phyloP scores from a whole-genome alignment of 2,797 vertebrate species.

The Oreortyx pictus region DNA sequence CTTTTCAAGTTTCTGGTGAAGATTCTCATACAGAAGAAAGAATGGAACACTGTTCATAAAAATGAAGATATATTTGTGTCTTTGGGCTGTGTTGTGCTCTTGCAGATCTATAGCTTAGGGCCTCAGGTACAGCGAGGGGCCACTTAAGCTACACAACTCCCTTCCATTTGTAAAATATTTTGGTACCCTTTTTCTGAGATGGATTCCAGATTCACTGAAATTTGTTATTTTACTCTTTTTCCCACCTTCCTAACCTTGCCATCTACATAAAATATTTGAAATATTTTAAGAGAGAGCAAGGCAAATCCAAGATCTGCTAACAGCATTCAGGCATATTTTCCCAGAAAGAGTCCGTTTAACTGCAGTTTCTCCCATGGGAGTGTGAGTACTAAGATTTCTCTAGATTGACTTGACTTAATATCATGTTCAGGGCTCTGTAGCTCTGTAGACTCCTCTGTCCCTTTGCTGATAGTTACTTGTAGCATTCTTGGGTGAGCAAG shows the following conservation, averaged over 20 bases:
- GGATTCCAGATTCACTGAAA: background rate
- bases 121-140: background rate
- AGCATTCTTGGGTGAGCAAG: background rate
- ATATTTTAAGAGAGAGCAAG: background rate
- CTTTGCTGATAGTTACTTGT: background rate
- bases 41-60: background rate
- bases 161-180: background rate
- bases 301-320: background rate
- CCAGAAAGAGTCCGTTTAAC: background rate
- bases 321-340: background rate
- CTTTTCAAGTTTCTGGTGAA: background rate
- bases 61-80: background rate
- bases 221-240: background rate
- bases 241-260: background rate
- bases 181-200: background rate
- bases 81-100: background rate
- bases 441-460: background rate
- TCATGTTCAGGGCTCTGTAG: background rate
- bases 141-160: background rate
- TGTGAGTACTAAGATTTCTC: background rate
- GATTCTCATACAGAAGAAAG: background rate
- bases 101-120: background rate
- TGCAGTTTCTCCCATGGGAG: background rate
- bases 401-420: background rate
- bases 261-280: background rate